phyloP scores from a whole-genome alignment of 2,888 invertebrate species.

The Xestia sexstrigata region DNA sequence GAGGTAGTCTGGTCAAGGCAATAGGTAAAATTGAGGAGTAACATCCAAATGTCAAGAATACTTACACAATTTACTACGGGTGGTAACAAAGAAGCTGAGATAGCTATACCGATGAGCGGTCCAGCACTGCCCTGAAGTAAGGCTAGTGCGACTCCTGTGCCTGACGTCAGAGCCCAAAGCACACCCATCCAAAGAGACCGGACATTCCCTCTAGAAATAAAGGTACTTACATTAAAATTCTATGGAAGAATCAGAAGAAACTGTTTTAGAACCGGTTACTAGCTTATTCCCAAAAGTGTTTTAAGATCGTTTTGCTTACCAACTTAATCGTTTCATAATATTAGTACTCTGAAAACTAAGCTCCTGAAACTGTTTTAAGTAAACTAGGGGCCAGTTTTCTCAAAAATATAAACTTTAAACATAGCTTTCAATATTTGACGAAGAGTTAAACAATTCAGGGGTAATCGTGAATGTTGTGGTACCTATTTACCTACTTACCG shows the following conservation, averaged over 20 bases:
- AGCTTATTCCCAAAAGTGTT: slow-evolving; percentile 10
- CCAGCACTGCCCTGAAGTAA: slow-evolving; percentile 96
- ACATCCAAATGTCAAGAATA: slow-evolving; percentile 54
- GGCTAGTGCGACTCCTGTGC: slow-evolving; percentile 96
- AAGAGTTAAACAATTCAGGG: neutral
- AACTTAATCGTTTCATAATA: slow-evolving; percentile 14
- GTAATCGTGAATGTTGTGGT: neutral
- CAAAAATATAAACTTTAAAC: neutral
- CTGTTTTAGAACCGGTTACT: neutral
- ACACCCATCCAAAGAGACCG: slow-evolving; percentile 94
- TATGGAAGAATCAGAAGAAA: neutral
- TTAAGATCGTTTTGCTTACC: neutral
- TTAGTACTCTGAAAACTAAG: neutral
- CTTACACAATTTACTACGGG: slow-evolving; percentile 96
- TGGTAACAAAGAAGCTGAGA: slow-evolving; percentile 96
- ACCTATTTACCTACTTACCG: slow-evolving; percentile 87
- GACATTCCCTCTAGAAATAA: slow-evolving; percentile 91
- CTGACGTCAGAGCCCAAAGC: slow-evolving; percentile 94
- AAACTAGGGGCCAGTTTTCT: neutral
- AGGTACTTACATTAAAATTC: neutral
- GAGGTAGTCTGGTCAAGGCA: no score
- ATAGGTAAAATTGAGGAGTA: neutral
- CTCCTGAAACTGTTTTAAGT: neutral
- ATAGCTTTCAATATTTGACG: slow-evolving; percentile 19
- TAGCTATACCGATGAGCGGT: slow-evolving; percentile 97